Evolutionary conservation across 2,113 vertebrate genomes (phyloP).

Genomic region (Galeopterus variegatus): DNA sequence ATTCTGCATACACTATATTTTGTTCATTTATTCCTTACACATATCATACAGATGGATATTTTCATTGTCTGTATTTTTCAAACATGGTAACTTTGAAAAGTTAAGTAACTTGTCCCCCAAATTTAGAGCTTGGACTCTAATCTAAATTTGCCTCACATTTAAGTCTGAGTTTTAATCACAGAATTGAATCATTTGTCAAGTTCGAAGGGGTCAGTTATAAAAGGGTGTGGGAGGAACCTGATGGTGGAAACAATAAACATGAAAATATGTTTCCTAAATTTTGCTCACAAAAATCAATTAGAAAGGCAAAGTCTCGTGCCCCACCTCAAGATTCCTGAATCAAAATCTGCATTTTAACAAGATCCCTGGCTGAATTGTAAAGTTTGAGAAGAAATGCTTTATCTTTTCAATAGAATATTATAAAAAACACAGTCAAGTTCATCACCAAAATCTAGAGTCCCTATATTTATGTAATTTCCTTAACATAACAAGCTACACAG

Average conservation of each 20-base stretch:
- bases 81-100: not conserved
- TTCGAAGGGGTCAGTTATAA: not conserved
- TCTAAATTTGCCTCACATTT: not conserved
- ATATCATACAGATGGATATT: not conserved
- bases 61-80: not conserved
- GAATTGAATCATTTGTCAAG: not conserved
- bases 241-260: not conserved
- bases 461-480: not conserved
- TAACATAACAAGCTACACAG: not conserved
- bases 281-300: not conserved
- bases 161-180: not conserved
- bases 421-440: not conserved
- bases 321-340: not conserved
- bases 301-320: not conserved
- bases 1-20: not conserved
- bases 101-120: not conserved
- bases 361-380: not conserved
- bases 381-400: not conserved
- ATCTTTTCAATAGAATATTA: not conserved
- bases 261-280: not conserved
- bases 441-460: not conserved
- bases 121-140: not conserved
- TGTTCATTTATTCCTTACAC: not conserved
- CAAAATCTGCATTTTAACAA: not conserved
- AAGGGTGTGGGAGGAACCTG: not conserved